Evolutionary conservation across 2,888 invertebrate species (phyloP).

Genomic region (Lycophotia porphyrea): DNA sequence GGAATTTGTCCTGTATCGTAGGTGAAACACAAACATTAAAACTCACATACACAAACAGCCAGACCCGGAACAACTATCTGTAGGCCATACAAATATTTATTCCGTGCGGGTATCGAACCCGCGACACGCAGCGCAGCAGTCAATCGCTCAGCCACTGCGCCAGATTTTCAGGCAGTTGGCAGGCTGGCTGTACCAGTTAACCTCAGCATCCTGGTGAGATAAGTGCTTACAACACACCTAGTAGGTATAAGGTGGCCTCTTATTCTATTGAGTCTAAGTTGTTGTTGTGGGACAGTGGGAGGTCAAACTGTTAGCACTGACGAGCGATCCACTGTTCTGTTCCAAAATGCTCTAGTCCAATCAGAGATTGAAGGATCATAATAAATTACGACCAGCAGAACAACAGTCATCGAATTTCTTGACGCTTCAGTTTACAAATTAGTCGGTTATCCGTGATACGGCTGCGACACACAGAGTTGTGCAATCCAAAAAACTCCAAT

Average conservation of each 20-base stretch:
- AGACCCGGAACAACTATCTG: too few relatives aligned
- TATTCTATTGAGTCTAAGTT: neutral
- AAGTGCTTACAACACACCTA: neutral
- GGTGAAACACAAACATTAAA: too few relatives aligned
- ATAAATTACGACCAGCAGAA: neutral
- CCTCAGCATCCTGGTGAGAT: neutral
- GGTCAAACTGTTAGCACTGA: neutral
- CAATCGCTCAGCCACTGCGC: too few relatives aligned
- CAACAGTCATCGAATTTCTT: neutral
- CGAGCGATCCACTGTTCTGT: neutral
- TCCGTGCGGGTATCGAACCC: too few relatives aligned
- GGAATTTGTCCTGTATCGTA: too few relatives aligned
- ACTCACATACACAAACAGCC: too few relatives aligned
- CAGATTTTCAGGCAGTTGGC: neutral
- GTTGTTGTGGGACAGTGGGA: neutral
- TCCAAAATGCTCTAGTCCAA: neutral
- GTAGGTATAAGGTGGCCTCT: neutral
- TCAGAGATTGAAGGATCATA: neutral
- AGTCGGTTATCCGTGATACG: neutral
- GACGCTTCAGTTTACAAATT: neutral
- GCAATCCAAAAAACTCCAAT: conserved; percentile 7
- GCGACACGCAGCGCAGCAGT: too few relatives aligned
- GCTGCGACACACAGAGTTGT: neutral
- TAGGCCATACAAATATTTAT: too few relatives aligned
- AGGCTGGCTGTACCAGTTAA: neutral